A percentile compares a stretch with the other conserved stretches of the same genome.
Conservation (phyloP, 1,140 invertebrate genomes). For the Planococcus citri region DNA sequence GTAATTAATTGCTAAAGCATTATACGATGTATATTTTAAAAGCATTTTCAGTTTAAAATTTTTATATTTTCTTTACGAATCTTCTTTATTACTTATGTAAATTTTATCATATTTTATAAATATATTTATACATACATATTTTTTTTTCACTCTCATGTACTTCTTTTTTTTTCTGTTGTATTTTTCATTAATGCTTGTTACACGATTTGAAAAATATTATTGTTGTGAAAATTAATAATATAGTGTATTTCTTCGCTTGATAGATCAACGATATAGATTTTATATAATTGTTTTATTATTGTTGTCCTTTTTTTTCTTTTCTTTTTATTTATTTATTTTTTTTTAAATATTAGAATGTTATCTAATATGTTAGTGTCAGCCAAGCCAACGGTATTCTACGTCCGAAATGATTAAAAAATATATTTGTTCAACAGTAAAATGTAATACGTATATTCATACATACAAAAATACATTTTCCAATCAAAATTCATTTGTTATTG, state of each 20-base stretch:
- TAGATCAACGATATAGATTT: not conserved
- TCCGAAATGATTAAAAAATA: not conserved
- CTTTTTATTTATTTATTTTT: not conserved
- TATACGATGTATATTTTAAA: not conserved
- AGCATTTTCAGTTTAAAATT: not conserved
- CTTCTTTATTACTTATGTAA: not conserved
- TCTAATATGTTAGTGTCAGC: not conserved
- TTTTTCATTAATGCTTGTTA: not conserved
- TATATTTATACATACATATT: too few relatives aligned
- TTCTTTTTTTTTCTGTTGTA: not conserved
- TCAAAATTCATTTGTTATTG: not conserved
- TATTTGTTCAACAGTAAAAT: not conserved
- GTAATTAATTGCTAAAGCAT: not conserved
- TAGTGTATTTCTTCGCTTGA: not conserved
- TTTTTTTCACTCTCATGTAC: not conserved
- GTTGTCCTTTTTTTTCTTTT: not conserved
- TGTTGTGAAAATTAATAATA: not conserved
- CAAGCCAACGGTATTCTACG: not conserved
- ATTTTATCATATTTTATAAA: conserved; percentile 2
- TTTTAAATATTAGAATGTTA: not conserved
- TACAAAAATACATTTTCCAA: not conserved
- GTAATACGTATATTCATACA: not conserved
- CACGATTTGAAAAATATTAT: not conserved
- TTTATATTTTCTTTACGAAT: not conserved
- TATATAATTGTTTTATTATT: not conserved